Evolutionary conservation across 2,113 vertebrate genomes (phyloP).

Genomic region (Saccopteryx leptura): DNA sequence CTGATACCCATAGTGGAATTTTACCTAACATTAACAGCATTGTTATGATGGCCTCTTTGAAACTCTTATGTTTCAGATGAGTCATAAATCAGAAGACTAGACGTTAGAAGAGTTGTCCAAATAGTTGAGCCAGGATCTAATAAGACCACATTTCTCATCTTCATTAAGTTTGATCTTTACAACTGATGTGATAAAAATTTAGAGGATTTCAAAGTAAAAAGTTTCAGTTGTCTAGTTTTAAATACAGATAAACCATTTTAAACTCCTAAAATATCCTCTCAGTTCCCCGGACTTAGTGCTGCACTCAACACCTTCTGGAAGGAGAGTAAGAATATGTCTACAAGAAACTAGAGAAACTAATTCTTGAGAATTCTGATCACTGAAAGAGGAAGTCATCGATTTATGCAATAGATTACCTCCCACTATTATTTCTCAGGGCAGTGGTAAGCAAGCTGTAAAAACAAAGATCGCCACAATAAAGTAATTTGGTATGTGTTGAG

Average conservation of each 20-base stretch:
- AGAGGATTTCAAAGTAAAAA: conserved; percentile 47
- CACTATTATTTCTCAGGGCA: not conserved
- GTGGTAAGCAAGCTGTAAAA: not conserved
- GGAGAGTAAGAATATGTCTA: not conserved
- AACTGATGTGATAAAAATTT: conserved; percentile 10
- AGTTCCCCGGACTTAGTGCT: not conserved
- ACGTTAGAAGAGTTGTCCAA: conserved; percentile 35
- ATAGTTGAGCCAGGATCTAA: conserved; percentile 1
- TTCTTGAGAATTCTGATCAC: not conserved
- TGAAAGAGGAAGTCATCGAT: not conserved
- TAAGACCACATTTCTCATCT: conserved; percentile 20
- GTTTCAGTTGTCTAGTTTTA: not conserved
- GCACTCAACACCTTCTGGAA: not conserved
- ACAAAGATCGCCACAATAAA: not conserved
- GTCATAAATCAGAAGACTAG: conserved; percentile 55
- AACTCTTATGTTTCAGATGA: conserved; percentile 47
- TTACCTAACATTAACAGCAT: conserved; percentile 71
- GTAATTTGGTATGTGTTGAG: not conserved
- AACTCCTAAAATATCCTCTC: not conserved
- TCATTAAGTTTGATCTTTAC: conserved; percentile 29
- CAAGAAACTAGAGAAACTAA: not conserved
- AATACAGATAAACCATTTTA: conserved; percentile 5
- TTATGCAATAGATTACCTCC: not conserved
- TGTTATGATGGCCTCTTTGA: conserved; percentile 48
- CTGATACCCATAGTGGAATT: conserved; percentile 61